Evolutionary conservation across 2,113 vertebrate species (phyloP), one percentile per base, ranked within the genome.

Genomic region (Meleagris gallopavo): DNA sequence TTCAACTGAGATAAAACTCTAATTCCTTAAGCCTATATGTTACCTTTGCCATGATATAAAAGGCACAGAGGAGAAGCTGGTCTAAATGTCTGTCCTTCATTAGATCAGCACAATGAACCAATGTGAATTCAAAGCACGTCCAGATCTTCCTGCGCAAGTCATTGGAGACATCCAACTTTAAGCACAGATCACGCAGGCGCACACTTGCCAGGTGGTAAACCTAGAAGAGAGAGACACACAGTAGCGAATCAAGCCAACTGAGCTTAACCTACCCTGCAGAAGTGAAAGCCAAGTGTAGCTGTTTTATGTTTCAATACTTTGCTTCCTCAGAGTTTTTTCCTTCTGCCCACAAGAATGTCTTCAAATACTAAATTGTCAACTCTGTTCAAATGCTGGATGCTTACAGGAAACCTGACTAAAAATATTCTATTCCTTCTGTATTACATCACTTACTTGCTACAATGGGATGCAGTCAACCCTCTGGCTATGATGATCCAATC

Each of bases 141-240:
- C 99, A 99, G 83, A 99, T 99, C 83, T 99, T 99, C 79, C 98
- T 98, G n/a, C 99, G 97, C 74, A 99, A 94, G 55, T 99, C 99
- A 8, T 98, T 97, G 18, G 98, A 98, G 93, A 99, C 97, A 89
- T 99, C 99, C 97, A 99, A 30, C 75, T 98, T 99, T 50, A 98
- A 74, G 82, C 99, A 99, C 69, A 99, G 91, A 67, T 99, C 99
- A 36, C 99, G 98, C 89, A 99, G 95, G 17, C 99, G 99, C 52
- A 99, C 99, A 1, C 99, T 99, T 64, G 98, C 98, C 96, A 99
- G 97, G 81, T 99, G 99, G 93, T 99, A 99, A 19, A 99, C 99
- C 99, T 99, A 96, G 43, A 60, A 46, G 24, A 50, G 25, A 89
- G 10, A 75, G 57, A 92, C n/a, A 78, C 14, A 54, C 10, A 46